Evolutionary conservation across 2,113 vertebrate species (phyloP).

Genomic region (Leucopsar rothschildi): DNA sequence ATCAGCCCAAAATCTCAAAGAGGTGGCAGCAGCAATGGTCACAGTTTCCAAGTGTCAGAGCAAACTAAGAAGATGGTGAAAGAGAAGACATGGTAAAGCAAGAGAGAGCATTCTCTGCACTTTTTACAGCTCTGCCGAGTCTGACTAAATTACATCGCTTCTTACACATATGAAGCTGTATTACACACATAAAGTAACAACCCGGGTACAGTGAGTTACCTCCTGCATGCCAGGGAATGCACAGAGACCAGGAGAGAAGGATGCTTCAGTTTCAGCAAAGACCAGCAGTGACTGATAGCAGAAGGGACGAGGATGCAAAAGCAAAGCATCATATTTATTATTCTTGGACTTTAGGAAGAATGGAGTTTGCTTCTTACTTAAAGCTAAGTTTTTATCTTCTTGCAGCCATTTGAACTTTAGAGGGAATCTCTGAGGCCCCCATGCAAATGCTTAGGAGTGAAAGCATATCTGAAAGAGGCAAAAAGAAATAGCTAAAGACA

Average conservation of each 20-base stretch:
- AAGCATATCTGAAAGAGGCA: neutral
- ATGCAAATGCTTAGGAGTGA: neutral
- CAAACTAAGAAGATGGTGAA: neutral
- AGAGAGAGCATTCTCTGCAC: neutral
- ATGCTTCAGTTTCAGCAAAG: neutral
- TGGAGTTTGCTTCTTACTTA: neutral
- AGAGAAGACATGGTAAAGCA: neutral
- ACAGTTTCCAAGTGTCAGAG: neutral
- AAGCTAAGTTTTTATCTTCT: neutral
- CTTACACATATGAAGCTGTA: rapidly evolving
- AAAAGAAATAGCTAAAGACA: neutral
- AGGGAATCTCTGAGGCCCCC: neutral
- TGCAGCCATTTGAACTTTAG: neutral
- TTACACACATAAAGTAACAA: neutral
- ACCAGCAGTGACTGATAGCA: neutral
- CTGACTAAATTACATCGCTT: neutral
- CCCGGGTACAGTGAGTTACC: neutral
- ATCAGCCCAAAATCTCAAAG: neutral
- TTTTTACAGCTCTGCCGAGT: neutral
- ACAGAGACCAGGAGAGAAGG: neutral
- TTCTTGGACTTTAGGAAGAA: neutral
- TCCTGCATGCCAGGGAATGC: neutral
- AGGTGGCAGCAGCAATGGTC: neutral
- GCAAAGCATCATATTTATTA: neutral
- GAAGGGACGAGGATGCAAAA: neutral